Base-by-base conservation (phyloP, 2,797 vertebrate genomes). In the Nasua narica region DNA sequence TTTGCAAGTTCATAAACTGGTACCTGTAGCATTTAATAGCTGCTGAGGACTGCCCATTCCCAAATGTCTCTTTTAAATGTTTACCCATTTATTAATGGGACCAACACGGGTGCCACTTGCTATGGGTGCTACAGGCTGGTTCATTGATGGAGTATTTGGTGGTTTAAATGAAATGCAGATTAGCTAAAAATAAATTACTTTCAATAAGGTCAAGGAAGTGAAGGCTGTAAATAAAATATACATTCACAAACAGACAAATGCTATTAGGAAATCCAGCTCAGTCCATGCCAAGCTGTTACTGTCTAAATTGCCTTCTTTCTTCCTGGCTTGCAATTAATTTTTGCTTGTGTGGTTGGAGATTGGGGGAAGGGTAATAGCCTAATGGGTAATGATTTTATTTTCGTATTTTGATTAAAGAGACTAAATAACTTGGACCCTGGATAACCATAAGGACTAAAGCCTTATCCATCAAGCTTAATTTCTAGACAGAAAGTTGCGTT, bases 351-450 rank as follows among this genome's bases (percentile, higher is more conserved):
- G 32, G 93, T 96, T 96, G 40, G 93, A 97, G 91, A 87, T 97
- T 93, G 95, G 96, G 94, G 70, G 77, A 87, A 97, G 89, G 94
- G 79, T 97, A 96, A 90, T 92, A 93, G 70, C 76, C 92, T 97
- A 96, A 91, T 96, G 88, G 58, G 69, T 96, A 93, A 95, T 97
- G 81, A 93, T 94, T 97, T 97, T 97, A 90, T 95, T 97, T 95
- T 97, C 85, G 79, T 90, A 93, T 97, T 97, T 97, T 97, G 94
- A 90, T 98, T 97, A 98, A 98, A 97, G 89, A 94, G 85, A 93
- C 83, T 95, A 87, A 97, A 77, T 88, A 98, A 90, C 87, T 95
- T 96, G 88, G 87, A 74, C 90, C 77, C 79, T 97, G 84, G 81
- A 56, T 97, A 96, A 92, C 74, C 85, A 89, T 96, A 95, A 97